These are phyloP conservation scores for Lates japonicus DNA, from an alignment of 2,797 vertebrate species.

Conservation along the genomic window DNA sequence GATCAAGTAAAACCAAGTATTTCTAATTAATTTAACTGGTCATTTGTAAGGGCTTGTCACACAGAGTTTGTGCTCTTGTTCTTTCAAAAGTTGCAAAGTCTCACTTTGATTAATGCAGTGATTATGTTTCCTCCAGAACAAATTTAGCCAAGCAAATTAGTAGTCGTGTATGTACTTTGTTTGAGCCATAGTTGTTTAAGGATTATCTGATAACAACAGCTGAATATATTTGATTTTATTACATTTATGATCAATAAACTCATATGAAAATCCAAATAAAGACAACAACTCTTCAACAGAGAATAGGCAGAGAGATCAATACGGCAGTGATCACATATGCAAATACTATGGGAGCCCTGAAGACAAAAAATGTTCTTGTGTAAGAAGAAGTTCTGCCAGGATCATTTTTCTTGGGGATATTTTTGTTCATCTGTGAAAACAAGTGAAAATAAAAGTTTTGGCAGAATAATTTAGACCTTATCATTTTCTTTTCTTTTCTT, in stretches of 20 bases:
- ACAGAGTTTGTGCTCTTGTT: neutral
- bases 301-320: conserved; percentile 38
- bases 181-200: neutral
- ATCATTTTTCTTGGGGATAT: too few species aligned
- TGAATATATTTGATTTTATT: neutral
- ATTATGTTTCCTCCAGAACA: conserved; percentile 14
- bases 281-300: conserved; percentile 42
- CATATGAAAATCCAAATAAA: neutral
- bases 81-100: neutral
- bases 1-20: neutral
- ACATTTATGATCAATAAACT: neutral
- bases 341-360: conserved; percentile 8
- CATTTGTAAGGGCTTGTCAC: neutral
- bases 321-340: conserved; percentile 50
- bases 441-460: too few species aligned
- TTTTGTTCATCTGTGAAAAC: too few species aligned
- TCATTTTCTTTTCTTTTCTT: too few species aligned
- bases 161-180: neutral
- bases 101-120: neutral
- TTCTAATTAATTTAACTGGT: neutral
- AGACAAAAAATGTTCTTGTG: too few species aligned
- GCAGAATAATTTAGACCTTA: too few species aligned
- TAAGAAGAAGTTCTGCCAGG: too few species aligned
- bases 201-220: neutral
- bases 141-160: neutral